Evolutionary conservation across 2,888 invertebrate genomes (phyloP), one percentile per base, ranked within the genome.

Genomic region (Plagodis pulveraria): DNA sequence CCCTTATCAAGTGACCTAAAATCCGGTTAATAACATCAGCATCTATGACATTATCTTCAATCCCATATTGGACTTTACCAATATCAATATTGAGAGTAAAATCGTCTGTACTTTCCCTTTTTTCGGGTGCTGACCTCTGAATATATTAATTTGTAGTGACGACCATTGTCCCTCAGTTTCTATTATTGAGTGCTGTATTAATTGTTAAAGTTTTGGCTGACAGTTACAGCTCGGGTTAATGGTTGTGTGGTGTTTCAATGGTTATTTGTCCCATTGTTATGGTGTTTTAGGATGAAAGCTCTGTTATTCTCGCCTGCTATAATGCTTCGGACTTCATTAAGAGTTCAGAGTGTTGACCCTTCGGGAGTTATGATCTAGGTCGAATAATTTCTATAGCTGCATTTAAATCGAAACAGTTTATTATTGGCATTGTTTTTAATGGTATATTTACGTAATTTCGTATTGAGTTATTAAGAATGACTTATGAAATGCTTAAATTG

Each of bases 81-180:
- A 12, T 2, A 33, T 34, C 6, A 0, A 0, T 6, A 40, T 72
- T 70, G 52, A 60, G 76, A 75, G 63, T 45, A 66, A 57, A 67
- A 74, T 80, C 53, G 66, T 57, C 51, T 57, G 58, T 33, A 48
- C 51, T 60, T 44, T 58, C 50, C 48, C 55, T 68, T 71, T 77
- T 79, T 80, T 82, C 77, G 81, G 82, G 71, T 82, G 70, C 78
- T 84, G 86, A 88, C 84, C 88, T 87, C 78, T 84, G 87, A 87
- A 89, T 89, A 87, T 84, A 90, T 90, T 90, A 89, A 89, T 91
- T 89, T 90, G 89, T 87, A 85, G 81, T 81, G 77, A 73, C 74
- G 78, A 62, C 79, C 65, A 83, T 89, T 90, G 83, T 89, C 74
- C 78, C 77, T 78, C 84, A 89, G 87, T 89, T 89, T 89, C 87